Percentiles rank a stretch among this genome's conserved stretches.
Conservation (phyloP, 2,797 vertebrate species). For the Caiman crocodilus region DNA sequence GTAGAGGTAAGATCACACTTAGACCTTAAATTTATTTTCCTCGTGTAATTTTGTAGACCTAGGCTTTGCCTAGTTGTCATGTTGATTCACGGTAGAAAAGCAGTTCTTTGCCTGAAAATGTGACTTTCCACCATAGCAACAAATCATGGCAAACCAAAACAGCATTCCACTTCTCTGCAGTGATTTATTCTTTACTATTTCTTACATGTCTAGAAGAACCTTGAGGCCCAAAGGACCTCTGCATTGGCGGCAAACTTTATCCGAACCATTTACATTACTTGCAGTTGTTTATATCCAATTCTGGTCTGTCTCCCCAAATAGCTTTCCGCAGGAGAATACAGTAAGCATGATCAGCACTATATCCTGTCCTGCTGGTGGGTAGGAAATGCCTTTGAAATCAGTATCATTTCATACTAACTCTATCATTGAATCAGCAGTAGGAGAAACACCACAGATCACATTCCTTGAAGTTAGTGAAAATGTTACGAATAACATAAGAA, state of each 20-base stretch:
- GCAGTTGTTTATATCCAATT: not conserved
- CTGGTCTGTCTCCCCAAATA: too few species aligned
- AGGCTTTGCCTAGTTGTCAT: not conserved
- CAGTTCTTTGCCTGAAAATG: not conserved
- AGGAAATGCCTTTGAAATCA: not conserved
- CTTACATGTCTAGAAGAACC: not conserved
- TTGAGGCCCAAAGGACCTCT: not conserved
- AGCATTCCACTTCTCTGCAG: not conserved
- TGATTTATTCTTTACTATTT: not conserved
- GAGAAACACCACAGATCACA: not conserved
- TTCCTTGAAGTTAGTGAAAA: not conserved
- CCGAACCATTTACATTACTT: not conserved
- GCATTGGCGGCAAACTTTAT: not conserved
- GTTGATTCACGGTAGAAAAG: not conserved
- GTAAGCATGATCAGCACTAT: not conserved
- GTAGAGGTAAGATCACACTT: not conserved
- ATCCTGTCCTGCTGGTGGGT: not conserved
- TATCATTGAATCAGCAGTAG: not conserved
- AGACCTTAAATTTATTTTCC: not conserved
- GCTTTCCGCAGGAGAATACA: not conserved
- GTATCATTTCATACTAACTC: not conserved
- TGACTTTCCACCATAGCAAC: not conserved
- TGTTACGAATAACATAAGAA: not conserved
- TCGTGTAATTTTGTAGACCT: not conserved
- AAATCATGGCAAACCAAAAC: not conserved